These are phyloP conservation scores for Sogatella furcifera DNA, from an alignment of 1,140 invertebrate species.

Conservation along the genomic window DNA sequence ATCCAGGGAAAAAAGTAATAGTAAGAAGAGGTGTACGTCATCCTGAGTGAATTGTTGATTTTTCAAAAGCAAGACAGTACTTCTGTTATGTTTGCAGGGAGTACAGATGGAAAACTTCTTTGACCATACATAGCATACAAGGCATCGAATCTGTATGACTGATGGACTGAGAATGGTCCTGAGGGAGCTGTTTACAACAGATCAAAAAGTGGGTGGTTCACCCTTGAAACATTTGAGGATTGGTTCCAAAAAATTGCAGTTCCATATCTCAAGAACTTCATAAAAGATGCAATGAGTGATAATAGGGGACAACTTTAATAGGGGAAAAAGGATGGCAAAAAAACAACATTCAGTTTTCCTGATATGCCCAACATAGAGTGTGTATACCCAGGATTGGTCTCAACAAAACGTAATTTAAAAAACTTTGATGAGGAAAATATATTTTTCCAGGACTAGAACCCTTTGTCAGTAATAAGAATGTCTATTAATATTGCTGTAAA, in stretches of 20 bases:
- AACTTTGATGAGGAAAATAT: too few relatives aligned
- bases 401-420: too few relatives aligned
- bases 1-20: conserved; percentile 30
- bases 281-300: conserved; percentile 10
- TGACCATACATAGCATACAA: conserved; percentile 32
- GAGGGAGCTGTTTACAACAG: conserved; percentile 14
- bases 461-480: too few relatives aligned
- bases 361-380: too few relatives aligned
- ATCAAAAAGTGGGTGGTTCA: conserved; percentile 29
- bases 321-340: too few relatives aligned
- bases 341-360: too few relatives aligned
- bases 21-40: conserved; percentile 27
- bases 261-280: conserved; percentile 10
- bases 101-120: conserved; percentile 16
- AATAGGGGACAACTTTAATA: conserved; percentile 33
- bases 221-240: conserved; percentile 25
- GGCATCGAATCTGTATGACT: conserved; percentile 27
- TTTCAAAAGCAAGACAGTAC: conserved; percentile 11
- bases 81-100: conserved; percentile 15
- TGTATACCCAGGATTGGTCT: too few relatives aligned
- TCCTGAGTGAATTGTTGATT: conserved; percentile 29
- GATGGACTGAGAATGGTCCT: conserved; percentile 29
- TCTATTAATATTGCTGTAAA: too few relatives aligned
- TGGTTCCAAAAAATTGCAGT: conserved; percentile 20
- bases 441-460: too few relatives aligned